A percentile compares a stretch with the other conserved stretches of the same genome.
Evolutionary conservation across 1,140 invertebrate species (phyloP).

Genomic region (Saccostrea cuccullata): DNA sequence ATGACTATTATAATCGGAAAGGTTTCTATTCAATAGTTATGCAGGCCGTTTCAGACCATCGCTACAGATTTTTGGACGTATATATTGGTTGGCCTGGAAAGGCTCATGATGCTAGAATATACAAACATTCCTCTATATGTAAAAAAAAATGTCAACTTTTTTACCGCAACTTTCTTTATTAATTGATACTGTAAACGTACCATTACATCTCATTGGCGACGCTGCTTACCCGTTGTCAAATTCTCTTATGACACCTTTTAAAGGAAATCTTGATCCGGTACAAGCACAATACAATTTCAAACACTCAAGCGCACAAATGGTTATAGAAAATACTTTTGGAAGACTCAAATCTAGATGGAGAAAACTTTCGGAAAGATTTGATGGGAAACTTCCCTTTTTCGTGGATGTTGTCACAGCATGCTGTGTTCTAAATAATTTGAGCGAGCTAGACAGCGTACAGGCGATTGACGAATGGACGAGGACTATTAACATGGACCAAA

Average conservation of each 20-base stretch:
- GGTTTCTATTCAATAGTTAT: no score
- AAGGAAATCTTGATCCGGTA: not conserved
- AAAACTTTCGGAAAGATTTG: no score
- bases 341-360: no score
- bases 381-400: no score
- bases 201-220: not conserved
- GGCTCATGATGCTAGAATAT: no score
- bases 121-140: not conserved
- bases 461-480: not conserved
- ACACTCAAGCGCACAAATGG: slow-evolving; percentile 11
- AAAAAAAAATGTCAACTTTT: not conserved
- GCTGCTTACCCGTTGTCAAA: slow-evolving; percentile 2
- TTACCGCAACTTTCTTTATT: not conserved
- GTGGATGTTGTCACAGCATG: not conserved
- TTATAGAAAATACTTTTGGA: slow-evolving; percentile 12
- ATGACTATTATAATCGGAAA: no score
- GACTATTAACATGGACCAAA: no score
- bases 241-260: not conserved
- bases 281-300: not conserved
- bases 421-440: not conserved
- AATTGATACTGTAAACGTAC: not conserved
- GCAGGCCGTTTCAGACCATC: no score
- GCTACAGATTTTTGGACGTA: no score
- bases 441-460: not conserved
- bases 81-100: no score